Evolutionary conservation across 2,797 vertebrate genomes (phyloP).

Genomic region (Euthynnus affinis): DNA sequence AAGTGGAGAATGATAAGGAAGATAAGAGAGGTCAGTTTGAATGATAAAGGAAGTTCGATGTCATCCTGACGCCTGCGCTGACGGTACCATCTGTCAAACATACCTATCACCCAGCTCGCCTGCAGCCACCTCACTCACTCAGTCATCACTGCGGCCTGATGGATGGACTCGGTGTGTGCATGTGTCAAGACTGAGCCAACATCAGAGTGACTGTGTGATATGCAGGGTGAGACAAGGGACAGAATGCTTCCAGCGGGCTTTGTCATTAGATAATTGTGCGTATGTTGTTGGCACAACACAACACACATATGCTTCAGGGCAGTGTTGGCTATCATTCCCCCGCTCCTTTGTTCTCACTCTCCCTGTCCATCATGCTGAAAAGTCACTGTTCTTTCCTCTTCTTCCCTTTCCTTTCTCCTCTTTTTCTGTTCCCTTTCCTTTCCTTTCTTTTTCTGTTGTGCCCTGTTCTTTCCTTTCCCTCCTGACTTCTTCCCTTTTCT

Average conservation of each 20-base stretch:
- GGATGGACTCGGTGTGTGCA: constrained; percentile 52
- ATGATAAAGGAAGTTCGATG: constrained; percentile 63
- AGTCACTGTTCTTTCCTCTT: neutral
- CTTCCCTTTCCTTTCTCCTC: neutral
- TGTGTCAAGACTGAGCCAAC: constrained; percentile 60
- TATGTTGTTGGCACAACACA: constrained; percentile 50
- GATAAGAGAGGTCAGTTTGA: constrained; percentile 47
- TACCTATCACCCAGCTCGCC: constrained; percentile 54
- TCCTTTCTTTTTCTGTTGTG: neutral
- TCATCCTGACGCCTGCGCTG: constrained; percentile 35
- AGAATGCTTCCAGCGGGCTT: constrained; percentile 48
- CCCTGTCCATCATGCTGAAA: constrained; percentile 1
- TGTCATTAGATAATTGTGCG: constrained; percentile 63
- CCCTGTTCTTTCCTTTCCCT: too few species aligned
- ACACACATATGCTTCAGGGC: constrained; percentile 45
- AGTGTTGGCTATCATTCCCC: constrained; percentile 18
- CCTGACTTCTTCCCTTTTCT: neutral
- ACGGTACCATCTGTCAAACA: constrained; percentile 68
- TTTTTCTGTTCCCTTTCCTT: neutral
- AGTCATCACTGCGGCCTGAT: constrained; percentile 62
- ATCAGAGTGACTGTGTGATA: constrained; percentile 38
- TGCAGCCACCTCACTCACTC: constrained; percentile 64
- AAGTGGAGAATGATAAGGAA: constrained; percentile 43
- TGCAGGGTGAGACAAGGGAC: constrained; percentile 44
- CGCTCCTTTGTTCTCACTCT: constrained; percentile 25